phyloP scores from a whole-genome alignment of 2,797 vertebrate species.

The Phalanger gymnotis region DNA sequence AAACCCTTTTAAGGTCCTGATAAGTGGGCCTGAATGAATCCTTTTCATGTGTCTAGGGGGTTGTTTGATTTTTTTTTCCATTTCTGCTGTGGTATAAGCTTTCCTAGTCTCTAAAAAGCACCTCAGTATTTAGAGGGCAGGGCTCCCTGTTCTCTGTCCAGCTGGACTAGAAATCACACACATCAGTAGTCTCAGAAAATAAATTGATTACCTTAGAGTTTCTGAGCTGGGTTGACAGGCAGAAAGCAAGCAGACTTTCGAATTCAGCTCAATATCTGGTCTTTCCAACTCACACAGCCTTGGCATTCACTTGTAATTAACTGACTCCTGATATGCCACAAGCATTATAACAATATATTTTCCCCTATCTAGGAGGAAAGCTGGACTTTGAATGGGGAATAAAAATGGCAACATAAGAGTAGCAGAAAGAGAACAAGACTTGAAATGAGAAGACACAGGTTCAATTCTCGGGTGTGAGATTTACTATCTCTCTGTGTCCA shows the following conservation, averaged over 20 bases:
- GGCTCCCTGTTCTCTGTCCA: constrained; percentile 13
- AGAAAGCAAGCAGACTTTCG: not conserved
- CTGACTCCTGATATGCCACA: not conserved
- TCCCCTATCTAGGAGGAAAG: not conserved
- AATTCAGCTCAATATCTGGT: not conserved
- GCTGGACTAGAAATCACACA: constrained; percentile 8
- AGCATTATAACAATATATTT: not conserved
- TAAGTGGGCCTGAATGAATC: not conserved
- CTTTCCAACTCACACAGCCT: not conserved
- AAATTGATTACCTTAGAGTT: constrained; percentile 12
- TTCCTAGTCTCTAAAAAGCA: not conserved
- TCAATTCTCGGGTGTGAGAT: not conserved
- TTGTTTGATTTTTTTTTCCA: not conserved
- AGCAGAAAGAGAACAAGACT: not conserved
- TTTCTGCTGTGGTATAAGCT: constrained; percentile 25
- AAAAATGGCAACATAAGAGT: not conserved
- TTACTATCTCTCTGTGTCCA: not conserved
- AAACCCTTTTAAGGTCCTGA: not conserved
- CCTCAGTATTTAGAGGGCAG: not conserved
- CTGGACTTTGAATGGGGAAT: not conserved
- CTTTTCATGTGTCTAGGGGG: not conserved
- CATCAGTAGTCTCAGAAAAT: constrained; percentile 7
- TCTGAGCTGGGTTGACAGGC: not conserved
- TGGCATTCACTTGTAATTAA: not conserved
- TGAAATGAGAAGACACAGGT: not conserved